These are phyloP conservation scores for Leptinotarsa peninsularis DNA, from an alignment of 2,888 invertebrate species.

Conservation along the genomic window DNA sequence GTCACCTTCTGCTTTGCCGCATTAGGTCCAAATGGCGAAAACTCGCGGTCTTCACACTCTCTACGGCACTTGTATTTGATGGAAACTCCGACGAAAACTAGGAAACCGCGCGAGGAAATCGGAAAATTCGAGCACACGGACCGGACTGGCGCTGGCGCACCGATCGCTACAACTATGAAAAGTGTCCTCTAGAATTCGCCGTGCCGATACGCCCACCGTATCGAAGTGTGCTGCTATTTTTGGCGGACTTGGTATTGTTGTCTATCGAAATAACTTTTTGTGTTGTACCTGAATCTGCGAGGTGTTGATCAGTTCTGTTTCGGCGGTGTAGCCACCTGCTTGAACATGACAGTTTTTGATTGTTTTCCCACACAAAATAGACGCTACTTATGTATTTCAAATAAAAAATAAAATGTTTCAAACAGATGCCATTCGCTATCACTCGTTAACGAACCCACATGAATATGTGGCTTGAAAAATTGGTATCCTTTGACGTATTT, in stretches of 20 bases:
- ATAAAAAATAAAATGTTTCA: no score
- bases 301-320: background rate
- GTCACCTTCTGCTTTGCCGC: slow-evolving; percentile 53
- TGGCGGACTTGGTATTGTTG: slow-evolving; percentile 36
- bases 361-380: no score
- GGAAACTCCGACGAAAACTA: slow-evolving; percentile 53
- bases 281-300: slow-evolving; percentile 16
- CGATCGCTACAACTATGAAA: slow-evolving; percentile 30
- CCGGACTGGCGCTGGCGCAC: slow-evolving; percentile 47
- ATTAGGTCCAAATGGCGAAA: slow-evolving; percentile 54
- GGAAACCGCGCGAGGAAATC: slow-evolving; percentile 48
- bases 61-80: slow-evolving; percentile 52
- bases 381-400: no score
- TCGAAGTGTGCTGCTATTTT: slow-evolving; percentile 43
- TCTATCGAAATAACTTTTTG: slow-evolving; percentile 25
- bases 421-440: no score
- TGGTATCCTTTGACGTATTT: no score
- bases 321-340: background rate
- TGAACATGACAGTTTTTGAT: no score
- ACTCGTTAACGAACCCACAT: no score
- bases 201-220: slow-evolving; percentile 49
- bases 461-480: no score
- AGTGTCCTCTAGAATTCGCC: slow-evolving; percentile 28
- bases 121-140: slow-evolving; percentile 42
- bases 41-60: slow-evolving; percentile 49